Base-by-base conservation (phyloP, 2,888 invertebrate species). In the Pandemis heparana region DNA sequence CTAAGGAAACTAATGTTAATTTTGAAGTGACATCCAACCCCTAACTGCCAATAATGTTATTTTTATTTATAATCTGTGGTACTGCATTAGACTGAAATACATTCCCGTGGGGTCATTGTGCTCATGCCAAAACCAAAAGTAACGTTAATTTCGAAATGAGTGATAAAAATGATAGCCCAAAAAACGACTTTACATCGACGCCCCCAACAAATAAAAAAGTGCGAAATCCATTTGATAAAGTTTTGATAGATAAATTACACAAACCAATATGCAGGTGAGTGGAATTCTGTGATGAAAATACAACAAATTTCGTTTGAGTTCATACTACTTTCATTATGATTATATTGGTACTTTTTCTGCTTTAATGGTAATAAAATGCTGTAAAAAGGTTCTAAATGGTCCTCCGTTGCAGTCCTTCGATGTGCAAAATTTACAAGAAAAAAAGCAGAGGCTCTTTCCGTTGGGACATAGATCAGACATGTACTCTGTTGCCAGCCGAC, bases 391-490 rank as follows among this genome's bases (percentile, higher is more conserved):
- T 67, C 71, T 64, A 68, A 59, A 79, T 5, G 61, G 64, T 39
- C 76, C 69, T 48, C 71, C 73, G 53, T 77, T 78, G 38, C 74
- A 95, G 95, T 80, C 95, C 95, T 70, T 92, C 94, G 64, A 95
- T 95, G 92, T 94, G 94, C 83, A 94, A 94, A 82, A 92, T 92
- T 70, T 94, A 94, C 79, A 94, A 94, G 80, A 91, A 91, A 77
- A 88, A 89, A 77, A 84, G 79, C 62, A 88, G 78, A 76, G 89
- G 90, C 12, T 81, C 87, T 0, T 94, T 94, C 77, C 86, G 87
- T 48, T 97, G 97, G 97, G 96, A 96, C 64, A 96, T 97, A 75
- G 96, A 97, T 75, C 96, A 97, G 82, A 92, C 96, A 10, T 96
- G 96, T 70, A 91, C 89, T n/a, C 88, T 97, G 73, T 95, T 95